Conservation (phyloP, 64 coral and sea anemone species). For the Actinia equina region DNA sequence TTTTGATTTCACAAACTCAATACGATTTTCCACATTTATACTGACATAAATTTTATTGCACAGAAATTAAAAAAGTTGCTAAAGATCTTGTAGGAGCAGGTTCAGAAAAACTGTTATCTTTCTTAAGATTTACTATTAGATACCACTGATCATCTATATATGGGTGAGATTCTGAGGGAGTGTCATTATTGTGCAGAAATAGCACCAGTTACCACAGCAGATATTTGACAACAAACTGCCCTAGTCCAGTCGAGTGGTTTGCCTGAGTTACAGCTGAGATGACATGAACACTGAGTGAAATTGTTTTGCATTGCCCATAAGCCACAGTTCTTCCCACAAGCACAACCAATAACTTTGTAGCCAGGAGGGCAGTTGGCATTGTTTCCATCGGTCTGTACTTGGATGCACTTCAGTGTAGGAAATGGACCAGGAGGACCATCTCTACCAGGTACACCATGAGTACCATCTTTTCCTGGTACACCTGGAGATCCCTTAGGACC, state of each 20-base stretch:
- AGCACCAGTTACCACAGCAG: background rate
- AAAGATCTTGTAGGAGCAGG: conserved; percentile 8
- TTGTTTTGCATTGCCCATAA: too few species aligned
- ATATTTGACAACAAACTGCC: background rate
- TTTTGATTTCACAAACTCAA: too few species aligned
- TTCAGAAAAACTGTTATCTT: conserved; percentile 33
- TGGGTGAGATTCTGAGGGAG: background rate
- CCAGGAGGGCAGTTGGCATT: background rate
- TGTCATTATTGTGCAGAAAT: background rate
- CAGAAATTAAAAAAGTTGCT: background rate
- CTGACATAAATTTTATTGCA: background rate
- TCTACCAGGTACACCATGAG: background rate
- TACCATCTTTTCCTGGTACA: background rate
- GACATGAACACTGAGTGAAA: too few species aligned
- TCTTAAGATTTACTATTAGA: conserved; percentile 26
- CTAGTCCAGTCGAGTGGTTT: conserved; percentile 8
- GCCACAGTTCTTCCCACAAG: too few species aligned
- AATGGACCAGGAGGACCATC: background rate
- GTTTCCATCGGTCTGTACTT: background rate
- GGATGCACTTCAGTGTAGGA: background rate
- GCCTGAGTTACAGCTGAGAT: too few species aligned
- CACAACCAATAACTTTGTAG: conserved; percentile 8
- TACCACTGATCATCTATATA: background rate
- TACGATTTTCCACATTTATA: too few species aligned
- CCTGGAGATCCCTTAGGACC: background rate